Evolutionary conservation across 1,140 invertebrate genomes (phyloP).

Genomic region (Drosophila bocqueti): DNA sequence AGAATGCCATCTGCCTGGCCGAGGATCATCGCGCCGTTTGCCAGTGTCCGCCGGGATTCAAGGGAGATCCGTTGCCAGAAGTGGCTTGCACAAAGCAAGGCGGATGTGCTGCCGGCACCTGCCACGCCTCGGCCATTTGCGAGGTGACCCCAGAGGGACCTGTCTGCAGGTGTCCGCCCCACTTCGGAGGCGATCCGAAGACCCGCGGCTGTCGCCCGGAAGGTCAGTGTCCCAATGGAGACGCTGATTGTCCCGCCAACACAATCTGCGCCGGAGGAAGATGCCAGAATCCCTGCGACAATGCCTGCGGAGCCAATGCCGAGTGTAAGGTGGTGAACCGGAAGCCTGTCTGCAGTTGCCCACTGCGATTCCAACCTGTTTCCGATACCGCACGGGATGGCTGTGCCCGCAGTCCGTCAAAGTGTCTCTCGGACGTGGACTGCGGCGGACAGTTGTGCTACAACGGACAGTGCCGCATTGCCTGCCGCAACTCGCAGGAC

Average conservation of each 20-base stretch:
- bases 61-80: slow-evolving; percentile 92
- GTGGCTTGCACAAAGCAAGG: slow-evolving; percentile 90
- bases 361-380: slow-evolving; percentile 89
- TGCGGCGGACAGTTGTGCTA: slow-evolving; percentile 92
- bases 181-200: slow-evolving; percentile 90
- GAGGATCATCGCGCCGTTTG: slow-evolving; percentile 93
- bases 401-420: slow-evolving; percentile 89
- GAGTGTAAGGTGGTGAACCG: slow-evolving; percentile 91
- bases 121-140: slow-evolving; percentile 92
- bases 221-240: slow-evolving; percentile 89
- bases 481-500: slow-evolving; percentile 91
- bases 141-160: slow-evolving; percentile 88
- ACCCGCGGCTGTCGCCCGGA: slow-evolving; percentile 90
- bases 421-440: slow-evolving; percentile 90
- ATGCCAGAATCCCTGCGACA: slow-evolving; percentile 92
- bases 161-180: slow-evolving; percentile 91
- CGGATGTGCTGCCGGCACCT: slow-evolving; percentile 91
- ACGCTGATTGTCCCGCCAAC: slow-evolving; percentile 91
- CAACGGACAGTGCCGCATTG: slow-evolving; percentile 93
- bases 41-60: slow-evolving; percentile 93
- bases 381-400: slow-evolving; percentile 88
- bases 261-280: slow-evolving; percentile 90
- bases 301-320: slow-evolving; percentile 91
- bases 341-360: slow-evolving; percentile 91
- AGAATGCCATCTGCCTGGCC: slow-evolving; percentile 94